Conservation (phyloP, 23 tunicate genomes). For the Oikopleura albicans region DNA sequence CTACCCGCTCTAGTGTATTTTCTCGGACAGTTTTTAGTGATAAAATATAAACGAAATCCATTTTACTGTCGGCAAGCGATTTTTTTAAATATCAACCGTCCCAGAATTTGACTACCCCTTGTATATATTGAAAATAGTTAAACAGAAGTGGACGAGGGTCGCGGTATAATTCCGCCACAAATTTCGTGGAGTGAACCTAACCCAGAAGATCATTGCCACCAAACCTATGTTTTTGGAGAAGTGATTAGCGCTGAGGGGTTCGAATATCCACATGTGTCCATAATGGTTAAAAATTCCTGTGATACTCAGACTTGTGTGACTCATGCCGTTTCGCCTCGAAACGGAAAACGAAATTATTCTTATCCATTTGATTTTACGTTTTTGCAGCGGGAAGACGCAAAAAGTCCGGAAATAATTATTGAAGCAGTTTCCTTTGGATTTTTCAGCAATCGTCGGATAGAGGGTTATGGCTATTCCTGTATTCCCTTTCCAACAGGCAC, state of each 20-base stretch:
- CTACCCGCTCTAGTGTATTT: too few relatives aligned
- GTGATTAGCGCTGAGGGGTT: neutral
- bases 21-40: too few relatives aligned
- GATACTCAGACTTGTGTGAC: neutral
- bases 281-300: neutral
- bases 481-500: neutral
- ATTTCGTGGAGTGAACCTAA: neutral
- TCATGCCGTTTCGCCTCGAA: neutral
- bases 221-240: neutral
- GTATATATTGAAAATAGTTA: too few relatives aligned
- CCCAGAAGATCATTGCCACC: neutral
- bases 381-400: neutral
- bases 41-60: too few relatives aligned
- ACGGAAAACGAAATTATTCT: neutral
- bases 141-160: too few relatives aligned
- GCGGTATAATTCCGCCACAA: neutral
- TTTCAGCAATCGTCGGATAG: conserved; percentile 8
- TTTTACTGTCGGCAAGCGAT: too few relatives aligned
- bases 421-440: conserved; percentile 11
- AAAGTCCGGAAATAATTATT: neutral
- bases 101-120: too few relatives aligned
- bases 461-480: neutral
- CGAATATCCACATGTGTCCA: neutral
- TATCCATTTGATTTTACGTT: neutral
- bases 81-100: too few relatives aligned